phyloP scores from a whole-genome alignment of 2,888 invertebrate genomes.

The Cheilosia soror region DNA sequence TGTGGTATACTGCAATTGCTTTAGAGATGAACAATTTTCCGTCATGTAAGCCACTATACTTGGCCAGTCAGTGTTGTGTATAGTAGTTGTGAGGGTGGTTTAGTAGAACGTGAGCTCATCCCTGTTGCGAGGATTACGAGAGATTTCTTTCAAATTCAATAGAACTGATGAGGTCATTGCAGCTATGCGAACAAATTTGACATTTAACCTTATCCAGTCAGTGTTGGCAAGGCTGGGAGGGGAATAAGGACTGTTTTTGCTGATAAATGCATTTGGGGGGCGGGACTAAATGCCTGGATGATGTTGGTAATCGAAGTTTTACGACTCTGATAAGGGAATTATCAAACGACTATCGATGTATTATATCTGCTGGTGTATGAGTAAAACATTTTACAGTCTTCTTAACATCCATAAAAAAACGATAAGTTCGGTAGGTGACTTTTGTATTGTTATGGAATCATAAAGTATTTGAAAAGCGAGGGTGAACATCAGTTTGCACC shows the following conservation, averaged over 20 bases:
- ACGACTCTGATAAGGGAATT: constrained; percentile 72
- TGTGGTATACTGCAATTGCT: constrained; percentile 55
- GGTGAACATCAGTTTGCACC: constrained; percentile 29
- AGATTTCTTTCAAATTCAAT: constrained; percentile 63
- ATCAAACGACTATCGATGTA: constrained; percentile 66
- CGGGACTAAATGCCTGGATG: constrained; percentile 64
- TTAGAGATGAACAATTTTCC: constrained; percentile 62
- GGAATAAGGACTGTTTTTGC: constrained; percentile 37
- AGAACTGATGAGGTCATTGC: constrained; percentile 70
- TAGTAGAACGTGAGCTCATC: constrained; percentile 61
- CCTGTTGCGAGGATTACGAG: constrained; percentile 59
- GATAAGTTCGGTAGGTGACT: constrained; percentile 19
- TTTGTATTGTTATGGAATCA: constrained; percentile 41
- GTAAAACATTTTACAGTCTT: constrained; percentile 25
- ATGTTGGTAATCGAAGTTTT: constrained; percentile 74
- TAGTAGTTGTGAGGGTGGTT: constrained; percentile 25
- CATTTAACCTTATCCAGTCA: constrained; percentile 61
- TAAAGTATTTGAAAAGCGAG: constrained; percentile 27
- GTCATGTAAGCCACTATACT: constrained; percentile 53
- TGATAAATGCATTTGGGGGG: constrained; percentile 70
- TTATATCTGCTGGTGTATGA: constrained; percentile 34
- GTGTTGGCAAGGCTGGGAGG: background rate
- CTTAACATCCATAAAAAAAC: constrained; percentile 21
- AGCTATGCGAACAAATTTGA: constrained; percentile 68
- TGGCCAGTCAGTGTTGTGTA: background rate